phyloP scores from a whole-genome alignment of 2,888 invertebrate species.

The Lasioglossum figueresi region DNA sequence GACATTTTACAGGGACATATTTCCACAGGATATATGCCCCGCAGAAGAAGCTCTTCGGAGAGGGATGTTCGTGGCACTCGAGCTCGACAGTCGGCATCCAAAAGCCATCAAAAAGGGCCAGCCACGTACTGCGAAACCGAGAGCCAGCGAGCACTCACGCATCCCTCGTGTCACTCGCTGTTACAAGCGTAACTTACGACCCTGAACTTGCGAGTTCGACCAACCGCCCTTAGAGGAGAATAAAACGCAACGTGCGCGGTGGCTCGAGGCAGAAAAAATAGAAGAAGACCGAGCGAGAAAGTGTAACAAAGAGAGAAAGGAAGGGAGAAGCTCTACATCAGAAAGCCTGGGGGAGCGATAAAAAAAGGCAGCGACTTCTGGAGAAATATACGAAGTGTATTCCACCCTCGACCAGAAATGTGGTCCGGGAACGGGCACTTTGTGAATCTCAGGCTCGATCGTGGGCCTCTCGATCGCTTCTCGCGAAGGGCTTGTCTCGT shows the following conservation, averaged over 20 bases:
- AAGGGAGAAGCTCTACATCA: background rate
- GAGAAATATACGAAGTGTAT: conserved; percentile 50
- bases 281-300: background rate
- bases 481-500: conserved; percentile 35
- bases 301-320: background rate
- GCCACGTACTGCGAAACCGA: background rate
- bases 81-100: conserved; percentile 1
- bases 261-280: background rate
- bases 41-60: background rate
- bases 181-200: conserved; percentile 48
- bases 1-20: background rate
- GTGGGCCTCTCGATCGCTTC: conserved; percentile 32
- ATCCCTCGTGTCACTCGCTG: background rate
- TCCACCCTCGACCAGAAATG: background rate
- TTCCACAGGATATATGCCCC: background rate
- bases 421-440: conserved; percentile 1
- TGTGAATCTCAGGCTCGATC: conserved; percentile 51
- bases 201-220: conserved; percentile 57
- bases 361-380: conserved; percentile 31
- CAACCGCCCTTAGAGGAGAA: conserved; percentile 32
- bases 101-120: background rate
- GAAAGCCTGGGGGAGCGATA: conserved; percentile 40
- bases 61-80: background rate
- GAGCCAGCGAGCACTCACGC: background rate
- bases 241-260: conserved; percentile 37